These are phyloP conservation scores for Sebastes kiyomatsui DNA, from an alignment of 2,797 vertebrate genomes.

Conservation along the genomic window DNA sequence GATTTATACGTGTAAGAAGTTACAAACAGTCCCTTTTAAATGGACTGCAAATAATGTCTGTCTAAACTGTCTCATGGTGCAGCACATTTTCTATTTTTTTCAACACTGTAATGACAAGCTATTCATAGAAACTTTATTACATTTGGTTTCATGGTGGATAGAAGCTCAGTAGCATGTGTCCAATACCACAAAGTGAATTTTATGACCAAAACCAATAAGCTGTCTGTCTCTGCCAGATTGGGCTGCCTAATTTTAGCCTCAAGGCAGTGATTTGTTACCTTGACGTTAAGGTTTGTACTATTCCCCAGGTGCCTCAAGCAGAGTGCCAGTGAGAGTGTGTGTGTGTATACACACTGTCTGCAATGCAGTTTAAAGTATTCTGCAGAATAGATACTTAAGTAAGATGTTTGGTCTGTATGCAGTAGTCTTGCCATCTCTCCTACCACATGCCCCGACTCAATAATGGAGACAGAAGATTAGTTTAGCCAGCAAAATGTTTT, in stretches of 20 bases:
- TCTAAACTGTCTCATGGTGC: not conserved
- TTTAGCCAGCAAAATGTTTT: not conserved
- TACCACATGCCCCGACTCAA: not conserved
- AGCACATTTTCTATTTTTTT: not conserved
- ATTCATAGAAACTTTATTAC: conserved; percentile 51
- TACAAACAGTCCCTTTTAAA: not conserved
- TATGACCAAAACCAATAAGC: conserved; percentile 38
- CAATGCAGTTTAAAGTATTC: conserved; percentile 58
- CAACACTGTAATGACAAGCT: conserved; percentile 9
- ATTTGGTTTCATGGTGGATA: conserved; percentile 49
- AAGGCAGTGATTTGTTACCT: conserved; percentile 72
- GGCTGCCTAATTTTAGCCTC: conserved; percentile 53
- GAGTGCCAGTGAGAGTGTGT: conserved; percentile 21
- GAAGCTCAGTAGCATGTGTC: conserved; percentile 35
- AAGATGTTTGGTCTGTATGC: not conserved
- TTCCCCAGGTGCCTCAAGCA: conserved; percentile 52
- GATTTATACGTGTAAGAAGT: too few relatives aligned
- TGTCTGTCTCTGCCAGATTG: conserved; percentile 53
- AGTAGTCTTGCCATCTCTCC: not conserved
- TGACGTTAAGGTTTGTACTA: conserved; percentile 61
- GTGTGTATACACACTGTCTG: conserved; percentile 30
- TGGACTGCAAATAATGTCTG: not conserved
- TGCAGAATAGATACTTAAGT: conserved; percentile 19
- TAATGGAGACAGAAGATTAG: not conserved
- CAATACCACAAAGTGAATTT: conserved; percentile 49